Evolutionary conservation across 2,113 vertebrate genomes (phyloP).

Genomic region (Rhinichthys klamathensis): DNA sequence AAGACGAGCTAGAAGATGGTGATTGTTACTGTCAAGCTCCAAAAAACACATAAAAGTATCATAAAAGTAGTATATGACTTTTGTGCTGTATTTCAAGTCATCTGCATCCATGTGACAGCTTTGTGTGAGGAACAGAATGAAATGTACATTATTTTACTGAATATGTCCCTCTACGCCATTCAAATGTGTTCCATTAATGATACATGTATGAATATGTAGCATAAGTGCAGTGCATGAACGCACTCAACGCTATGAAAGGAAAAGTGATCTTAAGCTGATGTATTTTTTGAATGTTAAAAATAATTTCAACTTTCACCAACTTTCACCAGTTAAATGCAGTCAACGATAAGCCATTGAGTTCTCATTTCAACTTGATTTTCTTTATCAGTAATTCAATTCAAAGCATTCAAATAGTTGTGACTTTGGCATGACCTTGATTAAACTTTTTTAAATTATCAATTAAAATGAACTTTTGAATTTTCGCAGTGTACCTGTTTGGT

Average conservation of each 20-base stretch:
- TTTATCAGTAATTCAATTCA: neutral
- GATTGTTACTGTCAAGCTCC: slow-evolving; percentile 4
- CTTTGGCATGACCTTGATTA: neutral
- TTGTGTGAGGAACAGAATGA: neutral
- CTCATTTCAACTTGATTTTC: neutral
- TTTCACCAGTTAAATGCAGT: neutral
- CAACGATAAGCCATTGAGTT: neutral
- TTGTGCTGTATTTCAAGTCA: neutral
- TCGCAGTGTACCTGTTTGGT: neutral
- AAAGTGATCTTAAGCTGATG: neutral
- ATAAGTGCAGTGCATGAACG: neutral
- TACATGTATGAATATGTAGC: neutral
- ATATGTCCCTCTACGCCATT: neutral
- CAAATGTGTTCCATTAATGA: neutral
- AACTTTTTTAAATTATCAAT: neutral
- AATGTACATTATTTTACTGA: neutral
- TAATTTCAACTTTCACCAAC: neutral
- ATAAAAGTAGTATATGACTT: neutral
- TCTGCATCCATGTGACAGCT: neutral
- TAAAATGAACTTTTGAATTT: neutral
- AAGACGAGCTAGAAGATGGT: neutral
- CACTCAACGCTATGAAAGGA: neutral
- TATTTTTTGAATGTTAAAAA: neutral
- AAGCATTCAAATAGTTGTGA: neutral
- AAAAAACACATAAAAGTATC: neutral